These are phyloP conservation scores for Pampus argenteus DNA, from an alignment of 2,797 vertebrate species.

Conservation along the genomic window DNA sequence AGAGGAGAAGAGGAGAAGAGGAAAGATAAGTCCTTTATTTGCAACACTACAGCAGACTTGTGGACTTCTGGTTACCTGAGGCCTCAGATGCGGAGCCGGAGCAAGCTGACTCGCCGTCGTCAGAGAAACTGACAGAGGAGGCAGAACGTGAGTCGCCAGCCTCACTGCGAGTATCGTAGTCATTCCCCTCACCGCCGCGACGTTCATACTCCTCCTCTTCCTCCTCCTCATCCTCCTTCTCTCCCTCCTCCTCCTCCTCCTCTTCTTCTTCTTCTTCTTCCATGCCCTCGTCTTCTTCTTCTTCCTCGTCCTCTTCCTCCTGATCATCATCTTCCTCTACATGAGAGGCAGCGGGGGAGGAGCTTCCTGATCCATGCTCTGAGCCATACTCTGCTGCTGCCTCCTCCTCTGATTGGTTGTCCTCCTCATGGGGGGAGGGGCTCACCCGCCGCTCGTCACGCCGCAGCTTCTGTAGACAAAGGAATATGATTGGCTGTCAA, in stretches of 20 bases:
- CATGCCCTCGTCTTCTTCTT: constrained; percentile 63
- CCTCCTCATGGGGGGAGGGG: constrained; percentile 88
- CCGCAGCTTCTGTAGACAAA: constrained; percentile 70
- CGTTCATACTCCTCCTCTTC: constrained; percentile 94
- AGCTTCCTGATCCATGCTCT: constrained; percentile 64
- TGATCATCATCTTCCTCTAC: constrained; percentile 81
- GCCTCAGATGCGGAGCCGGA: constrained; percentile 93
- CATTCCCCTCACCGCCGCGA: constrained; percentile 88
- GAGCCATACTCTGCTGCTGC: constrained; percentile 60
- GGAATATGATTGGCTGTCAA: neutral
- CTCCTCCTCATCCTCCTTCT: constrained; percentile 89
- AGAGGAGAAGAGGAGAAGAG: too few species aligned
- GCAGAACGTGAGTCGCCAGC: constrained; percentile 96
- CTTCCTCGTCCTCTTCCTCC: constrained; percentile 74
- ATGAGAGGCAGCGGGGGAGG: constrained; percentile 62
- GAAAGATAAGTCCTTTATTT: too few species aligned
- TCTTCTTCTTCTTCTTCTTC: constrained; percentile 69
- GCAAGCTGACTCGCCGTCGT: constrained; percentile 91
- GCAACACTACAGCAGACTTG: too few species aligned
- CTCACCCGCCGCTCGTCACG: constrained; percentile 82
- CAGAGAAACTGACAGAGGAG: constrained; percentile 94
- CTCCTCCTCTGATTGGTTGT: constrained; percentile 92
- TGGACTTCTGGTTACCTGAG: constrained; percentile 86
- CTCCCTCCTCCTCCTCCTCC: constrained; percentile 71
- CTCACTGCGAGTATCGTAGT: constrained; percentile 97